These are phyloP conservation scores for Thaumetopoea pityocampa DNA, from an alignment of 1,140 invertebrate species.

Conservation along the genomic window DNA sequence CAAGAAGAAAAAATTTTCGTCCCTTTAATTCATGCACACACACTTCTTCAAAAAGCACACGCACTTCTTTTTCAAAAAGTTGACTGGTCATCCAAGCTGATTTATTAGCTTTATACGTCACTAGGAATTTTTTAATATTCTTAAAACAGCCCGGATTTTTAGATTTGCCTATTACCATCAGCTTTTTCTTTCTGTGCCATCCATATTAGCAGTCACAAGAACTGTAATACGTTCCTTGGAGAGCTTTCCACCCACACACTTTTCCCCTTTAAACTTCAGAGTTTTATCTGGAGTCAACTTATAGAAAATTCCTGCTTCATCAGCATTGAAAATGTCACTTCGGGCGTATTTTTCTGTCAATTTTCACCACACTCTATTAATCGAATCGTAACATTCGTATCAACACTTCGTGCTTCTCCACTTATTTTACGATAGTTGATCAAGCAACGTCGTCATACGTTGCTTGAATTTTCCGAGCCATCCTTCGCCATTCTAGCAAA, in stretches of 20 bases:
- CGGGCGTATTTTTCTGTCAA: constrained; percentile 29
- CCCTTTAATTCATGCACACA: too few relatives aligned
- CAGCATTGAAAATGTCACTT: constrained; percentile 65
- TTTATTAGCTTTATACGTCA: constrained; percentile 62
- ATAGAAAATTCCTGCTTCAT: too few relatives aligned
- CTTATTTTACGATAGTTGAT: constrained; percentile 24
- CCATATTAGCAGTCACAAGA: constrained; percentile 55
- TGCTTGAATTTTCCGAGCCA: constrained; percentile 41
- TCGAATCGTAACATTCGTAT: constrained; percentile 29
- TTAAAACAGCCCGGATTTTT: constrained; percentile 70
- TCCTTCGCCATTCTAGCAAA: constrained; percentile 36
- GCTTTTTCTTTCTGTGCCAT: constrained; percentile 44
- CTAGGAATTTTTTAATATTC: constrained; percentile 52
- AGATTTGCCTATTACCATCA: constrained; percentile 58
- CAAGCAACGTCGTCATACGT: constrained; percentile 27
- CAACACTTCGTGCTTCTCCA: too few relatives aligned
- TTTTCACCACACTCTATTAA: constrained; percentile 33
- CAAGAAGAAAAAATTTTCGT: constrained; percentile 46
- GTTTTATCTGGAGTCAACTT: too few relatives aligned
- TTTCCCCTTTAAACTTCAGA: constrained; percentile 52
- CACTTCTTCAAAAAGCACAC: constrained; percentile 36
- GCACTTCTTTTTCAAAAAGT: constrained; percentile 40
- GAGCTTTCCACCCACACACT: constrained; percentile 49
- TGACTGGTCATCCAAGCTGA: constrained; percentile 73
- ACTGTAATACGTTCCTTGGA: constrained; percentile 60